Base-by-base conservation (phyloP, 2,797 vertebrate genomes). In the Mus minutoides region DNA sequence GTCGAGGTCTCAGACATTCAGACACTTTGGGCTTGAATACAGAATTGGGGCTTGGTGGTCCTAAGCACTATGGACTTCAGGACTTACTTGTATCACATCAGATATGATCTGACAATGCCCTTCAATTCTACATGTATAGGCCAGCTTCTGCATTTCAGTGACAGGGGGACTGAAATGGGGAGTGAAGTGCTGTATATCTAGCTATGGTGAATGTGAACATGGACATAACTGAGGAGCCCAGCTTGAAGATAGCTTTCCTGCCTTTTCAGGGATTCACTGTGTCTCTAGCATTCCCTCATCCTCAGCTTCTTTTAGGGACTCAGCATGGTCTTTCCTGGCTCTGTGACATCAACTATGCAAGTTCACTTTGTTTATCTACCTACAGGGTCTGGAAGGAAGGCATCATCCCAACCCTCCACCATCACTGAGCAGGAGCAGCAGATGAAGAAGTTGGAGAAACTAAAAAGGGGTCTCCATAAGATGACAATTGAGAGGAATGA, bases 401-500 rank as follows among this genome's bases (percentile, higher is more conserved):
- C 52, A 1, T 52, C 52, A 52, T 52, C 43, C 43, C 43, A 46
- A 46, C n/a, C 69, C 7, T 71, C 69, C n/a, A 9, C 7, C 9
- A 21, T 40, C n/a, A 11, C 69, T 37, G 9, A 73, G 69, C 69
- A 73, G 94, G 99, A 99, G 79, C 37, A 83, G 98, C 98, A 95
- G 99, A 98, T 0, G 6, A 99, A 99, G 11, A 99, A 99, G 98
- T 98, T 99, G 98, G 99, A 99, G 97, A 99, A 98, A 0, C 98
- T 99, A 83, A 91, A 99, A 0, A 99, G 99, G 96, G 99, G 99
- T 98, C 98, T 99, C 92, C 98, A 99, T 24, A 99, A 99, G 79
- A 99, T 99, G 97, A 99, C 99, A 26, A 99, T 99, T 0, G 99
- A 99, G 97, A 98, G 99, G 93, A 99, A 99, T 16, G 99, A 99